phyloP scores from a whole-genome alignment of 2,113 vertebrate species.

The Mastomys natalensis region DNA sequence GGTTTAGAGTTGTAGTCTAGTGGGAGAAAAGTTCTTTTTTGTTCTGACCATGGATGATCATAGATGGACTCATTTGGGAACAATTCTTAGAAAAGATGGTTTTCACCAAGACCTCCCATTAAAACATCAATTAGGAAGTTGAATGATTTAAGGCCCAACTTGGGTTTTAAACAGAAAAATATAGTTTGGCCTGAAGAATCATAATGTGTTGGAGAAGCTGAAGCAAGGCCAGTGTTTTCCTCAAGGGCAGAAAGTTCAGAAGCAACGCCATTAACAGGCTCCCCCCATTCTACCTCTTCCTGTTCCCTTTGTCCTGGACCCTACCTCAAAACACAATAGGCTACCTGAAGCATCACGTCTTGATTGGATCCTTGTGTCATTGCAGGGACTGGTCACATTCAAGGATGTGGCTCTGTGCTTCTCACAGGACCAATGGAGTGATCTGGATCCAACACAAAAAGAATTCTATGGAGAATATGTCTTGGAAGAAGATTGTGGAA shows the following conservation, averaged over 20 bases:
- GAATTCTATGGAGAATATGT: constrained; percentile 84
- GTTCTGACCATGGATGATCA: neutral
- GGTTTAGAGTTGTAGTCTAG: neutral
- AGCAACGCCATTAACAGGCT: neutral
- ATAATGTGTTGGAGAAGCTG: neutral
- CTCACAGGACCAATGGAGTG: constrained; percentile 81
- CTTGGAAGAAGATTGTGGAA: constrained; percentile 81
- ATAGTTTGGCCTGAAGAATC: neutral
- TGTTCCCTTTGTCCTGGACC: neutral
- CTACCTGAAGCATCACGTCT: neutral
- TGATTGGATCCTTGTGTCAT: constrained; percentile 48
- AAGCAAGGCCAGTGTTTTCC: neutral
- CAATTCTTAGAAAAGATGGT: constrained; percentile 13
- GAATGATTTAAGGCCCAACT: neutral
- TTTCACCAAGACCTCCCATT: neutral
- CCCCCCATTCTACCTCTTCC: too few relatives aligned
- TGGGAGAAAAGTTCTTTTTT: neutral
- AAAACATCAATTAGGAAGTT: neutral
- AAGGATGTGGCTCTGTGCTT: constrained; percentile 80
- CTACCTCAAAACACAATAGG: neutral
- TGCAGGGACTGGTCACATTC: constrained; percentile 81
- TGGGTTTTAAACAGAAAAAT: constrained; percentile 29
- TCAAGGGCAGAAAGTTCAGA: neutral
- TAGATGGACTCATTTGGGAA: neutral
- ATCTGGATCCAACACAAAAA: constrained; percentile 78